phyloP scores from a whole-genome alignment of 2,797 vertebrate genomes.

The Aselliscus stoliczkanus region DNA sequence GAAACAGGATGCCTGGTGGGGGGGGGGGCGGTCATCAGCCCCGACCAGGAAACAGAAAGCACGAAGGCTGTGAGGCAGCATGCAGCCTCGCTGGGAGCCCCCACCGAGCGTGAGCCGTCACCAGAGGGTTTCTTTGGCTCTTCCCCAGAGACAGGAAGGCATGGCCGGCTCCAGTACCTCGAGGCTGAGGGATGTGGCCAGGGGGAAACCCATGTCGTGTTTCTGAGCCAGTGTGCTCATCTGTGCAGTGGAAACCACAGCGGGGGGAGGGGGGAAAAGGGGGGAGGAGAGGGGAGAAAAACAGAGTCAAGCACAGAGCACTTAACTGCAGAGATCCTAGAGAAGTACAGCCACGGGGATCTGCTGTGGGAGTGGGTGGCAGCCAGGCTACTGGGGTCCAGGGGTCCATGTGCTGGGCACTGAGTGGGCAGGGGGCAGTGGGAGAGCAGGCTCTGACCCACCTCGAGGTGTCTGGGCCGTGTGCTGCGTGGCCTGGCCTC shows the following conservation, averaged over 20 bases:
- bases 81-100: not conserved
- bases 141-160: not conserved
- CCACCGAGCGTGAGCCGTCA: too few species aligned
- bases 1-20: not conserved
- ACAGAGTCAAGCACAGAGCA: not conserved
- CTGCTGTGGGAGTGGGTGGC: not conserved
- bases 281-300: too few species aligned
- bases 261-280: too few species aligned
- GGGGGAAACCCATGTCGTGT: not conserved
- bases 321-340: too few species aligned
- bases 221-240: not conserved
- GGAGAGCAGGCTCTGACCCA: not conserved
- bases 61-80: rapidly evolving
- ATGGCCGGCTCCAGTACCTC: too few species aligned
- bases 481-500: too few species aligned
- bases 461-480: rapidly evolving
- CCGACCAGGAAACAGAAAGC: not conserved
- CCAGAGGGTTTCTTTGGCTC: too few species aligned
- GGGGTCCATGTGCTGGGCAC: too few species aligned
- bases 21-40: too few species aligned
- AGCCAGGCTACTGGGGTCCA: not conserved
- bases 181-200: not conserved
- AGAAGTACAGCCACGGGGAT: not conserved
- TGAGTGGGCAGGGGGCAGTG: too few species aligned
- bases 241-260: not conserved